phyloP scores from a whole-genome alignment of 2,797 vertebrate genomes.

The Enteromius unitaeniatus region DNA sequence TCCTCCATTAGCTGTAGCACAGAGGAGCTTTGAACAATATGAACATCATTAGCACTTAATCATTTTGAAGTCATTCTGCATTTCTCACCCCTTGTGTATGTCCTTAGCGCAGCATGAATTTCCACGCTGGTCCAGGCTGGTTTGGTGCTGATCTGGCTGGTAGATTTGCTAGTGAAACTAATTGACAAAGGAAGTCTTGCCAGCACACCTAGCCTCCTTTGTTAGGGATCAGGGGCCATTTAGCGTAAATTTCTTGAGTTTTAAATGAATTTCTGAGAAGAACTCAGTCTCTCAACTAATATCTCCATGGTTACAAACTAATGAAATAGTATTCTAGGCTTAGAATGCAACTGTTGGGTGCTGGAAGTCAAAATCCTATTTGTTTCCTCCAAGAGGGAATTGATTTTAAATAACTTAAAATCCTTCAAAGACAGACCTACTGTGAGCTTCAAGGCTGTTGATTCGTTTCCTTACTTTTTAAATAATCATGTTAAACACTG shows the following conservation, averaged over 20 bases:
- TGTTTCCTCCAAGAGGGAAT: background rate
- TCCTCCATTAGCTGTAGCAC: conserved; percentile 49
- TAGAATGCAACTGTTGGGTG: background rate
- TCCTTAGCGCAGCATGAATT: conserved; percentile 44
- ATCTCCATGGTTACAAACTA: conserved; percentile 14
- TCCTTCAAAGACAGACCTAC: background rate
- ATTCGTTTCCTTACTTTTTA: background rate
- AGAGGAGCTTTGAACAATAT: conserved; percentile 41
- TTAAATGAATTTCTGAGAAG: background rate
- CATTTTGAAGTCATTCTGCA: conserved; percentile 37
- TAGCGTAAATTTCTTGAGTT: background rate
- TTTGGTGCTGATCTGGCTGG: conserved; percentile 34
- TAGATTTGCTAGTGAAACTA: conserved; percentile 17
- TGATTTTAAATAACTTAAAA: background rate
- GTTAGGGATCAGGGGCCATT: background rate
- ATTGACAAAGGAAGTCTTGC: background rate
- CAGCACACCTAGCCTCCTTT: background rate
- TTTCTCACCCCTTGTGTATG: conserved; percentile 35
- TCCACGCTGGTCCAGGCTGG: conserved; percentile 27
- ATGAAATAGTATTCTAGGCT: conserved; percentile 9
- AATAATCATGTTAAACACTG: background rate
- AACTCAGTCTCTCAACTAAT: background rate
- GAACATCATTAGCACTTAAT: conserved; percentile 53
- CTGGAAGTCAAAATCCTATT: background rate
- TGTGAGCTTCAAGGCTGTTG: background rate